These are phyloP conservation scores for Caenorhabditis wallacei DNA, from an alignment of 2,888 invertebrate species.

Conservation along the genomic window DNA sequence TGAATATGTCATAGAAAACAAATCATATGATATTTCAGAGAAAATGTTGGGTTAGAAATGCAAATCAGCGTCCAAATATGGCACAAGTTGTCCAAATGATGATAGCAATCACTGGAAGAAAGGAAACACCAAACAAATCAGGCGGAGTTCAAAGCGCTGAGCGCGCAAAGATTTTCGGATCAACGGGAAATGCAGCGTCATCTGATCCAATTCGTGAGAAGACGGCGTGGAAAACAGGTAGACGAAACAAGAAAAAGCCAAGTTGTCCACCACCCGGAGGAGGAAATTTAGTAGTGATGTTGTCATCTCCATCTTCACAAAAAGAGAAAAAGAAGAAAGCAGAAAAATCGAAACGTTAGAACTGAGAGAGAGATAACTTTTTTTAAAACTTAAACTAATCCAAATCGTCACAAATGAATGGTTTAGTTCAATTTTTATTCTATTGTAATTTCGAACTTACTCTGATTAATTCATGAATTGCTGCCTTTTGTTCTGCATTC, in stretches of 20 bases:
- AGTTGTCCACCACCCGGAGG: background rate
- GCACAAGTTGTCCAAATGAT: constrained; percentile 25
- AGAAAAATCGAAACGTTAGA: constrained; percentile 10
- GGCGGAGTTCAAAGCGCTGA: constrained; percentile 20
- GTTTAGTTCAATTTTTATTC: background rate
- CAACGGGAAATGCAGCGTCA: background rate
- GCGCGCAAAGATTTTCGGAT: constrained; percentile 23
- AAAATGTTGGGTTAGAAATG: constrained; percentile 55
- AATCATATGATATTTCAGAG: constrained; percentile 16
- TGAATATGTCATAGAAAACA: background rate
- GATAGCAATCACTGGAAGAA: constrained; percentile 7
- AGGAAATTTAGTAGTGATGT: constrained; percentile 12
- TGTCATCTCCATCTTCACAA: constrained; percentile 10
- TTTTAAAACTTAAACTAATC: too few species aligned
- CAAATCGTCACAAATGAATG: too few species aligned
- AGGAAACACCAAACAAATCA: constrained; percentile 7
- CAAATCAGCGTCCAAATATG: constrained; percentile 38
- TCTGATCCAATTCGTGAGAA: constrained; percentile 7
- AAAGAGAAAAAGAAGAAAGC: constrained; percentile 35
- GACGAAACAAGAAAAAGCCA: constrained; percentile 27
- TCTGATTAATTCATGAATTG: constrained; percentile 89
- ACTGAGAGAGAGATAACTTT: too few species aligned
- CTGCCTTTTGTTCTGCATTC: constrained; percentile 93
- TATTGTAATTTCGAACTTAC: constrained; percentile 52
- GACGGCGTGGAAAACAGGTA: constrained; percentile 8